A percentile compares a stretch with the other conserved stretches of the same genome.
phyloP scores from a whole-genome alignment of 2,113 vertebrate genomes.

The human (Homo sapiens) region DNA sequence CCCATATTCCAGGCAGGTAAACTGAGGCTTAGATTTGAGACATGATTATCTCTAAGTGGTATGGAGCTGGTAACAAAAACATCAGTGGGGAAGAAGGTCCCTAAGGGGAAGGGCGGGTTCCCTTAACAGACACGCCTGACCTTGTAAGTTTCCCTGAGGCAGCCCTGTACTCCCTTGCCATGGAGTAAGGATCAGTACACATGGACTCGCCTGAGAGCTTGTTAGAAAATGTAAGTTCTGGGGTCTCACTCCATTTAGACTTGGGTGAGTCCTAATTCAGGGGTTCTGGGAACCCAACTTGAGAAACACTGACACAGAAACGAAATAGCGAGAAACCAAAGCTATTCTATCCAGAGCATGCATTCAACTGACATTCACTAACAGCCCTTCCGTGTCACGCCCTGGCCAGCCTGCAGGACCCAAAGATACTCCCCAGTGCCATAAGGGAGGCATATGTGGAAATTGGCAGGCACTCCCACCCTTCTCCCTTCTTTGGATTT shows the following conservation, averaged over 20 bases:
- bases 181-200: background rate
- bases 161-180: background rate
- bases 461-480: background rate
- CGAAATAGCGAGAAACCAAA: background rate
- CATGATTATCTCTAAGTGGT: background rate
- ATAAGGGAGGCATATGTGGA: background rate
- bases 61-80: background rate
- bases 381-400: background rate
- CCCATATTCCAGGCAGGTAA: background rate
- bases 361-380: background rate
- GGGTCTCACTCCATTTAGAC: background rate
- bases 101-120: background rate
- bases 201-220: background rate
- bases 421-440: background rate
- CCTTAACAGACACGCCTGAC: background rate
- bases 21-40: background rate
- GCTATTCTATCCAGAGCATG: background rate
- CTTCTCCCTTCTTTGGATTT: background rate
- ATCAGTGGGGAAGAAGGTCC: background rate
- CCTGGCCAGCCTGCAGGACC: background rate
- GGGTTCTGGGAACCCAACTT: background rate
- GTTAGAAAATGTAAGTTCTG: background rate
- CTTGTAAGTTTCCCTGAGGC: background rate
- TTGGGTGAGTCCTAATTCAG: background rate
- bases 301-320: background rate